Evolutionary conservation across 2,113 vertebrate genomes (phyloP), one percentile per base, ranked within the genome.

Genomic region (Ammospiza caudacuta): DNA sequence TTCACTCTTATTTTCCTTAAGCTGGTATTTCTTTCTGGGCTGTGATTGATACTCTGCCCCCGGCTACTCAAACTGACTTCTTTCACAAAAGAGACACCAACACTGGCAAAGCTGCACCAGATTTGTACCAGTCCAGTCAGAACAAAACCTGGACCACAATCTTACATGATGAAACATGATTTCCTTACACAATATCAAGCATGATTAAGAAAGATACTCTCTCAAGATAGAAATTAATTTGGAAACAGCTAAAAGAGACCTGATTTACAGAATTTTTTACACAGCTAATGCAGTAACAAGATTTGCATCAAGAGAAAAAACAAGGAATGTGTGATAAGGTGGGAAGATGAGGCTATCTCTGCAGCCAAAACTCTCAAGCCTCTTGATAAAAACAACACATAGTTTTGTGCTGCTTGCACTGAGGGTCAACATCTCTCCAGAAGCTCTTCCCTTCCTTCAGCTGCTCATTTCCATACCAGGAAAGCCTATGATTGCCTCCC

Each of bases 121-220:
- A 73, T 90, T 64, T 58, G 69, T 90, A 88, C 73, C 58, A 57
- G 83, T 61, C 81, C 93, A 96, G 57, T 73, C 83, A 87, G 91
- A 95, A 95, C 73, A 95, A 93, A 94, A 92, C 94, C 77, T 92
- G 90, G 93, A 92, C 94, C 86, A 73, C 80, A 79, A 12, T 28
- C 62, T 62, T 35, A 79, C 64, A 20, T 51, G 83, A 93, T 12
- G 54, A 91, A 89, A 95, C 90, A 76, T 12, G 68, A 90, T 29
- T 69, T 88, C 76, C 75, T 91, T 94, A 90, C 70, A 80, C 89
- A 96, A 37, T 51, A 94, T 75, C 86, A 84, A 81, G 52, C 1
- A 6, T 78, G 66, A 89, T 86, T 81, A 90, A 93, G 72, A 79
- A 85, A 89, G 89, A 80, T 55, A 70, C 23, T 77, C 67, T 85